Evolutionary conservation across 2,797 vertebrate species (phyloP), one percentile per base, ranked within the genome.

Genomic region (Coilia nasus): DNA sequence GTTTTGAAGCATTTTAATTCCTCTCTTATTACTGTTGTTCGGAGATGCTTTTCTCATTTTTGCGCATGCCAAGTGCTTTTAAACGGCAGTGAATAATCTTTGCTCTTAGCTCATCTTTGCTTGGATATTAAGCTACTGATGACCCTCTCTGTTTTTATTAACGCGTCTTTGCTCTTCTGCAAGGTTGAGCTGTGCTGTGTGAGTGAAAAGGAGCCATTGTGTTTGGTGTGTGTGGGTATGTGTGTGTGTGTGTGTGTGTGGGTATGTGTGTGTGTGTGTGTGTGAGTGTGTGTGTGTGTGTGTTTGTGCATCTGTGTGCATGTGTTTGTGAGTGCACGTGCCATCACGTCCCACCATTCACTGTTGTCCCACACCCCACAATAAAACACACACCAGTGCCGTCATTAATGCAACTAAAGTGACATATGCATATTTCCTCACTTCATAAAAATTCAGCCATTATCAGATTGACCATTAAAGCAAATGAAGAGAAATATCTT

Each of bases 1-100:
- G 93, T 93, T 96, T 94, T 94, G 94, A 92, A 93, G 93, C 92
- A 93, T 93, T 93, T 95, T 95, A 96, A 94, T 95, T 95, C 93
- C 92, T 92, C 88, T 84, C 85, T 91, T 92, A 90, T 92, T 90
- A 89, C 88, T 92, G 94, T 93, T 93, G 94, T 94, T 91, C 92
- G 92, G 92, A 91, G 93, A 92, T 88, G 87, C 86, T 90, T 87
- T 88, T 84, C 88, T 88, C 83, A 85, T 87, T 88, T 88, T 87
- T 87, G 84, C 80, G 86, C 86, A 88, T 90, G 93, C 92, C 91
- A 93, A 95, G 90, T 94, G 92, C 94, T 93, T 93, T 92, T 93
- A 92, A 93, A 90, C 84, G 57, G 75, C 67, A 25, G 83, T 85
- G 85, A 89, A 89, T 89, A 88, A 91, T 90, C 86, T 89, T 85